These are phyloP conservation scores for Oreochromis aureus DNA, from an alignment of 2,113 vertebrate genomes.

Conservation along the genomic window DNA sequence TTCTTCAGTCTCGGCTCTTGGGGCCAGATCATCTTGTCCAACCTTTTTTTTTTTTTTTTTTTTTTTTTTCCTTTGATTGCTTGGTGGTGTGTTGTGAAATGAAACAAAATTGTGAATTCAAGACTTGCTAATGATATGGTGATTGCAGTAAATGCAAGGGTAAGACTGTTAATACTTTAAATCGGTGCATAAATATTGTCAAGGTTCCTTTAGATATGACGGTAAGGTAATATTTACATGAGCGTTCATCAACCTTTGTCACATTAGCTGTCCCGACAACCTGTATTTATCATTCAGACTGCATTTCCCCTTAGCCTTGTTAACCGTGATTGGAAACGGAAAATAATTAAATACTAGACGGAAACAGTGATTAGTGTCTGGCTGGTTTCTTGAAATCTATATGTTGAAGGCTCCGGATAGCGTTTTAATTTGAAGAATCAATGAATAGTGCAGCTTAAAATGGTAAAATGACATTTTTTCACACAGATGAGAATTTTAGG, in stretches of 20 bases:
- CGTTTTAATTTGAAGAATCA: not conserved
- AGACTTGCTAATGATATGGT: not conserved
- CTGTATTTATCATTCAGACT: not conserved
- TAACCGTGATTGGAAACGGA: not conserved
- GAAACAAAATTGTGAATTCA: not conserved
- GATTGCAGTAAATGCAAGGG: not conserved
- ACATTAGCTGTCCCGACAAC: not conserved
- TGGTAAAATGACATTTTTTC: not conserved
- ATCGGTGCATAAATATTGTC: not conserved
- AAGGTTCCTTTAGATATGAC: not conserved
- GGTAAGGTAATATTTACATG: not conserved
- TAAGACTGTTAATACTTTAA: not conserved
- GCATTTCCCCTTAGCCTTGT: not conserved
- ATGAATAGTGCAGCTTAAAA: not conserved
- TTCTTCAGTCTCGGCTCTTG: not conserved
- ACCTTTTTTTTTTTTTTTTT: not conserved
- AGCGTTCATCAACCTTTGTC: not conserved
- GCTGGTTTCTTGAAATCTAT: not conserved
- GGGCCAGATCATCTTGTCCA: not conserved
- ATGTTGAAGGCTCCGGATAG: not conserved
- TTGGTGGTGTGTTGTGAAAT: not conserved
- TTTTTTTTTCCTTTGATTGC: rapidly evolving
- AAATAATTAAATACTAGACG: not conserved
- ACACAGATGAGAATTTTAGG: not conserved
- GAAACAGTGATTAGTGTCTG: not conserved